Evolutionary conservation across 2,113 vertebrate genomes (phyloP), one percentile per base, ranked within the genome.

Genomic region (Beaufortia kweichowensis): DNA sequence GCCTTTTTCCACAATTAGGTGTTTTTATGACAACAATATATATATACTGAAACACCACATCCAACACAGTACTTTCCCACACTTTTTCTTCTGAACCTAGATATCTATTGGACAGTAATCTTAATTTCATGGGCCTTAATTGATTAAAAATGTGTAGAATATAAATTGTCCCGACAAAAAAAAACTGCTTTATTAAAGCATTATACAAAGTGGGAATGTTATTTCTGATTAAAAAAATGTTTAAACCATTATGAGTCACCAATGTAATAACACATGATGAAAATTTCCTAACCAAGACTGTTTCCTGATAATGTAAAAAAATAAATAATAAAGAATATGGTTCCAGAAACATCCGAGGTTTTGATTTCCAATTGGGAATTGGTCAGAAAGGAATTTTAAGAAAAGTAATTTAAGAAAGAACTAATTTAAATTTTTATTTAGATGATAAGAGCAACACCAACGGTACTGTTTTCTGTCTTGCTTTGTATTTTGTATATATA

Each of bases 1-100:
- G 94, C 96, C 61, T 98, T 98, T 93, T 98, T 97, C 92, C 96
- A 97, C 90, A 98, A 95, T 87, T 97, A 91, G 70, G 3, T 53
- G 28, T 21, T 71, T 21, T 26, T 28, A 26, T 71, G 23, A 15
- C 29, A 17, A 23, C 8, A 53, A 67, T 62, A 59, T 3, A 3
- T 6, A 43, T 41, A 46, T n/a, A n/a, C n/a, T n/a, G 7, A 66
- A 33, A 43, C 7, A 24, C 39, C 23, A 46, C 63, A 17, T 28
- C 26, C 39, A 19, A 17, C 26, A 67, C 4, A 50, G 19, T n/a
- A 50, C 5, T 50, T 50, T 19, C n/a, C 48, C n/a, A n/a, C n/a
- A n/a, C n/a, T n/a, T n/a, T 50, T 50, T 50, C 48, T 50, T 50
- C 4, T 5, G 19, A 50, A 50, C 21, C 19, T 19, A 21, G 19